A percentile compares a stretch with the other conserved stretches of the same genome.
phyloP scores from a whole-genome alignment of 2,888 invertebrate genomes.

The Myopa tessellatipennis region DNA sequence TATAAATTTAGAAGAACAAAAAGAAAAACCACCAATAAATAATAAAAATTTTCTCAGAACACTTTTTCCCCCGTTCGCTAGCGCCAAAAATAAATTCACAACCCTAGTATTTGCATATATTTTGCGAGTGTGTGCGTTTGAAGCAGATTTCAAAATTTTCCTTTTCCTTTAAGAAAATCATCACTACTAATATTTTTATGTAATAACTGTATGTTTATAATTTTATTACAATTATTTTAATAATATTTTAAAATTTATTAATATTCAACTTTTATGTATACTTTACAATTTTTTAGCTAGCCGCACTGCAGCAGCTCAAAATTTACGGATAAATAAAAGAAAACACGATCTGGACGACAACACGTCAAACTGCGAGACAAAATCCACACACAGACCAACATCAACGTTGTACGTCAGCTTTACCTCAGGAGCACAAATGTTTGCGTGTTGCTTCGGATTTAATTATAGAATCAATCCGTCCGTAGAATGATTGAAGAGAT shows the following conservation, averaged over 20 bases:
- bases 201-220: conserved; percentile 2
- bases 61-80: conserved; percentile 23
- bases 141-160: not conserved
- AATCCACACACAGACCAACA: conserved; percentile 49
- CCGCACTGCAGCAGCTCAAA: conserved; percentile 52
- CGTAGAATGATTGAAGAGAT: conserved; percentile 19
- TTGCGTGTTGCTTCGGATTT: conserved; percentile 20
- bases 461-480: conserved; percentile 26
- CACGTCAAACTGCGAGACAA: conserved; percentile 50
- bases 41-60: conserved; percentile 37
- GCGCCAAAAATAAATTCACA: conserved; percentile 45
- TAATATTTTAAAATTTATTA: conserved; percentile 18
- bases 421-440: conserved; percentile 18
- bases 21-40: conserved; percentile 13
- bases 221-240: not conserved
- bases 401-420: conserved; percentile 3
- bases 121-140: not conserved
- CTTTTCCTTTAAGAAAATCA: not conserved
- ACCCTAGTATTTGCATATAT: conserved; percentile 4
- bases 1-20: conserved; percentile 41
- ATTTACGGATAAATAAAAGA: conserved; percentile 34
- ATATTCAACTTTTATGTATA: conserved; percentile 15
- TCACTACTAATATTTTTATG: conserved; percentile 25
- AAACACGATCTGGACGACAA: conserved; percentile 39
- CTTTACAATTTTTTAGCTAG: conserved; percentile 47